Conservation (phyloP, 2,113 vertebrate species). For the Eonycteris spelaea region DNA sequence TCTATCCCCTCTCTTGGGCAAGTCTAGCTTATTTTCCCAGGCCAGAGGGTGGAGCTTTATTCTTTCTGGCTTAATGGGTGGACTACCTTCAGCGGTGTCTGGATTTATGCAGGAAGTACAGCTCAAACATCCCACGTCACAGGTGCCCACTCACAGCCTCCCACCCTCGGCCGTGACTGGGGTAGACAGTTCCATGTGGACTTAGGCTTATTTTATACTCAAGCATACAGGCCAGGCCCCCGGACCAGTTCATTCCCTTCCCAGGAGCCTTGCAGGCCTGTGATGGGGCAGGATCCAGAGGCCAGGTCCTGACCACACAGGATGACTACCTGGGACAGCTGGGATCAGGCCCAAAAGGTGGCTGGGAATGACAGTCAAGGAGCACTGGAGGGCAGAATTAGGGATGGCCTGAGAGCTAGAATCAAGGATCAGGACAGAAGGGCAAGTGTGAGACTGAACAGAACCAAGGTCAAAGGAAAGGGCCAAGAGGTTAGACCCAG, state of each 20-base stretch:
- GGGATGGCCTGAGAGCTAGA: background rate
- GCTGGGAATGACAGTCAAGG: background rate
- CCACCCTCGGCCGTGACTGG: background rate
- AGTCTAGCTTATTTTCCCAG: background rate
- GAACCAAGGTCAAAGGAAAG: background rate
- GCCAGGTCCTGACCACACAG: background rate
- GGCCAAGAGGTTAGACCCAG: background rate
- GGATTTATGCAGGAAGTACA: background rate
- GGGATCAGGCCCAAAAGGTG: background rate
- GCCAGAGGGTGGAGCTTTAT: background rate
- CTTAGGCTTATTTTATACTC: background rate
- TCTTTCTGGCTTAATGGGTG: background rate
- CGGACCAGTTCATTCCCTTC: background rate
- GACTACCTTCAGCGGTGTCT: background rate
- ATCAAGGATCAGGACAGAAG: background rate
- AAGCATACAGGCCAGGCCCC: background rate
- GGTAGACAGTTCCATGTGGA: background rate
- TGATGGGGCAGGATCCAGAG: background rate
- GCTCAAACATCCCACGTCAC: background rate
- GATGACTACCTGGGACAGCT: background rate
- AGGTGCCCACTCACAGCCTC: background rate
- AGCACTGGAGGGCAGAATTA: background rate
- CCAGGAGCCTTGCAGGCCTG: rapidly evolving
- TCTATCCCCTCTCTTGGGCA: background rate
- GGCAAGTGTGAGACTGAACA: background rate